Base-by-base conservation (phyloP, 1,140 invertebrate genomes). In the Arctopsyche grandis region DNA sequence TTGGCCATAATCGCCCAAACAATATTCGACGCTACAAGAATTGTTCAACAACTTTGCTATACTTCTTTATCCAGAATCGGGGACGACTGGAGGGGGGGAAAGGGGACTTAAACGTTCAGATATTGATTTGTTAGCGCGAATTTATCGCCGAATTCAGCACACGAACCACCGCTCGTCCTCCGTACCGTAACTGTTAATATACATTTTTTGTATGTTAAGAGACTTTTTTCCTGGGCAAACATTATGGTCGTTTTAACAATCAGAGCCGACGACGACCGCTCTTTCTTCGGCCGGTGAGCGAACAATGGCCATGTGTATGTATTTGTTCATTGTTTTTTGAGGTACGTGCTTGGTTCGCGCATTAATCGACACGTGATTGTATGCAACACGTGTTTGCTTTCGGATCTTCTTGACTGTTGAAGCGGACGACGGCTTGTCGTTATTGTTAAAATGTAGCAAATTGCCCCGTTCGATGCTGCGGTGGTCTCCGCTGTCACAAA, bases 311-410 rank as follows among this genome's bases (percentile, higher is more conserved):
- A 9, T 52, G 48, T 52, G 16, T 52, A 52, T 38, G 29, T 38
- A 19, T 60, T n/a, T 12, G 12, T 66, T 71, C n/a, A 19, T 71
- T 38, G 69, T 69, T 69, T 38, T 38, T 44, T 19, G 38, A 71
- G 7, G 44, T 71, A 71, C 69, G 69, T 71, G 66, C 60, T 26
- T 12, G 19, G 60, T 66, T 26, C 26, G 66, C 66, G 66, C 14
- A 38, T 69, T 38, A 38, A 71, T 71, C 44, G 69, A 48, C 69
- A 48, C 69, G 69, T 71, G 69, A 71, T 16, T 24, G 29, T 71
- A 71, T 71, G 69, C 38, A 38, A 71, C 69, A 48, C n/a, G 69
- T 71, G 63, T 66, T 66, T 46, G 44, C 12, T 12, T 1, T 52
- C 48, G 48, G 3, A 3, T 14, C 10, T 5, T 52, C 48, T 52